Evolutionary conservation across 2,888 invertebrate species (phyloP).

Genomic region (Iphiclides podalirius): DNA sequence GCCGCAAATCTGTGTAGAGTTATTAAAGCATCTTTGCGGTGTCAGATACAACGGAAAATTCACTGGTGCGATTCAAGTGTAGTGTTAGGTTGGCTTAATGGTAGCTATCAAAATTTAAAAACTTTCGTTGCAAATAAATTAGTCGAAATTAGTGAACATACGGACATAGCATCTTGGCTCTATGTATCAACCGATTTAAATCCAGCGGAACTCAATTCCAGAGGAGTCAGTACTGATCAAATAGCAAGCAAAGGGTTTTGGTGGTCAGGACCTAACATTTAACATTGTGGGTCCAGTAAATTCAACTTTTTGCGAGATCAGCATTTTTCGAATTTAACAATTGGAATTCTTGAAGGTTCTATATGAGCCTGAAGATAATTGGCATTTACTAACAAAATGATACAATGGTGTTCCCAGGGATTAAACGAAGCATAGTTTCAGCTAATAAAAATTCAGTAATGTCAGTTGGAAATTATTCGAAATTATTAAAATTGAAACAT

Average conservation of each 20-base stretch:
- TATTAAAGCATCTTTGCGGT: slow-evolving; percentile 10
- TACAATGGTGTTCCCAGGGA: background rate
- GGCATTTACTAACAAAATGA: background rate
- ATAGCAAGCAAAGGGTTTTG: too few relatives aligned
- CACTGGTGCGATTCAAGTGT: slow-evolving; percentile 25
- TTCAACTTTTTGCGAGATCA: too few relatives aligned
- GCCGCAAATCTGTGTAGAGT: slow-evolving; percentile 14
- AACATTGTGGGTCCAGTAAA: too few relatives aligned
- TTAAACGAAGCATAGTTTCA: too few relatives aligned
- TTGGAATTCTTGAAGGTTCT: slow-evolving; percentile 8
- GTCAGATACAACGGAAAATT: background rate
- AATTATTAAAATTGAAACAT: too few relatives aligned
- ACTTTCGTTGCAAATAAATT: too few relatives aligned
- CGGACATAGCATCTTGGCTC: slow-evolving; percentile 13
- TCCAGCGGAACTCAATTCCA: slow-evolving; percentile 18
- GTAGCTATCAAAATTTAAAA: slow-evolving; percentile 13
- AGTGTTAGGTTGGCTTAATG: slow-evolving; percentile 21
- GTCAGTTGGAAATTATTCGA: background rate
- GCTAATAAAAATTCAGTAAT: background rate
- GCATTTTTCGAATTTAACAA: too few relatives aligned
- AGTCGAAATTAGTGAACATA: slow-evolving; percentile 15
- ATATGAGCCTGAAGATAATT: background rate
- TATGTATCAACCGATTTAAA: slow-evolving; percentile 18
- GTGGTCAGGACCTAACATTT: too few relatives aligned
- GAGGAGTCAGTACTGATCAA: slow-evolving; percentile 8